Conservation (phyloP, 2,113 vertebrate species). For the Arothron firmamentum region DNA sequence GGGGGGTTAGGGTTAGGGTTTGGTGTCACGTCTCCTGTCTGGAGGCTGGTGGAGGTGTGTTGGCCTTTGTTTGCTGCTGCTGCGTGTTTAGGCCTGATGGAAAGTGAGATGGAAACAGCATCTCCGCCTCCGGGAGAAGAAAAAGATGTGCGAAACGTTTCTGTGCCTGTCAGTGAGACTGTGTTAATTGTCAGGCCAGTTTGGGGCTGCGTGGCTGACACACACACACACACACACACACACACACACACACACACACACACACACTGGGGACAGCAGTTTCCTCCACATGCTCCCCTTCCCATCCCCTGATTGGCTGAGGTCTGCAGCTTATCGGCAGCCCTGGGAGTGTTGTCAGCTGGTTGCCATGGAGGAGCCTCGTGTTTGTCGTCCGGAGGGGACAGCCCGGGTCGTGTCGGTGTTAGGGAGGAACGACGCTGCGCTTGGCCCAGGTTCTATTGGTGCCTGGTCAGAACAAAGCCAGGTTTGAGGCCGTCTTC, state of each 20-base stretch:
- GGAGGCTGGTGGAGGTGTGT: constrained; percentile 32
- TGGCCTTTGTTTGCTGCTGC: background rate
- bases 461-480: constrained; percentile 4
- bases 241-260: no score
- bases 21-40: constrained; percentile 19
- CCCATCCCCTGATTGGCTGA: constrained; percentile 19
- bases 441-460: constrained; percentile 30
- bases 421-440: constrained; percentile 16
- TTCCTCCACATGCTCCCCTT: background rate
- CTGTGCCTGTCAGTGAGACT: no score
- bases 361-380: constrained; percentile 25
- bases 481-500: constrained; percentile 17
- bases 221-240: no score
- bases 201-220: no score
- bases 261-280: rapidly evolving
- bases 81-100: constrained; percentile 27
- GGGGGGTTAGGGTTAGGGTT: no score
- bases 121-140: background rate
- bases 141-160: background rate
- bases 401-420: constrained; percentile 19
- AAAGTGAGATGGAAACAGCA: background rate
- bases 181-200: background rate
- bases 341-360: constrained; percentile 32
- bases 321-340: background rate
- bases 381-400: constrained; percentile 30